Base-by-base conservation (phyloP, 2,113 vertebrate species). In the human (Homo sapiens) region DNA sequence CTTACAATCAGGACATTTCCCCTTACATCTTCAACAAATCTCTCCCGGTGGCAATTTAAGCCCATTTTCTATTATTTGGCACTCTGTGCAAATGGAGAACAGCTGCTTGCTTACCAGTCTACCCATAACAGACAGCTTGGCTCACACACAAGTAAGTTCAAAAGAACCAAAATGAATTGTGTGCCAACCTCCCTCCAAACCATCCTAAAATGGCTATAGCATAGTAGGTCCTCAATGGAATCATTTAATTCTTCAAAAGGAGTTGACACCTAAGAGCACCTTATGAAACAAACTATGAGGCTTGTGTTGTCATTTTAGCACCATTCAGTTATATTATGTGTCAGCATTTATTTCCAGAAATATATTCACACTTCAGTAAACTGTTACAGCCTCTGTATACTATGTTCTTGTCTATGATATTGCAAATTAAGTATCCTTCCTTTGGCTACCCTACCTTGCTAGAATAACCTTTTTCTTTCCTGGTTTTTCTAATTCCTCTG, bases 41-140 rank as follows among this genome's bases (percentile, higher is more conserved):
- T 91, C 75, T 94, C 93, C 81, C 68, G 70, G 73, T 0, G 16
- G 72, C 59, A 88, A 96, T 96, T 86, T 59, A 90, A 96, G 50
- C 57, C 61, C 81, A 72, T 97, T 94, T 98, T 75, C 88, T 95
- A 52, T 96, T 96, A 94, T 94, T 94, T 7, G 2, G 43, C 86
- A n/a, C 81, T 95, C 66, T 83, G 23, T 90, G 72, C n/a, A 97
- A 97, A 96, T 59, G 88, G 48, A 97, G 81, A 80, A 57, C 90
- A 98, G 94, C 94, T 96, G 97, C 66, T 95, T 72, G 93, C 72
- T 82, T 93, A 92, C 92, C 83, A 90, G 85, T 66, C 80, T 90
- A 66, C 84, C 45, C 87, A 88, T 66, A 96, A 84, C 84, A 94
- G 96, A 96, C 4, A 92, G 61, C 61, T 70, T 66, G 61, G 75